These are phyloP conservation scores for Antheraea pernyi DNA, from an alignment of 1,140 invertebrate genomes.

Conservation along the genomic window DNA sequence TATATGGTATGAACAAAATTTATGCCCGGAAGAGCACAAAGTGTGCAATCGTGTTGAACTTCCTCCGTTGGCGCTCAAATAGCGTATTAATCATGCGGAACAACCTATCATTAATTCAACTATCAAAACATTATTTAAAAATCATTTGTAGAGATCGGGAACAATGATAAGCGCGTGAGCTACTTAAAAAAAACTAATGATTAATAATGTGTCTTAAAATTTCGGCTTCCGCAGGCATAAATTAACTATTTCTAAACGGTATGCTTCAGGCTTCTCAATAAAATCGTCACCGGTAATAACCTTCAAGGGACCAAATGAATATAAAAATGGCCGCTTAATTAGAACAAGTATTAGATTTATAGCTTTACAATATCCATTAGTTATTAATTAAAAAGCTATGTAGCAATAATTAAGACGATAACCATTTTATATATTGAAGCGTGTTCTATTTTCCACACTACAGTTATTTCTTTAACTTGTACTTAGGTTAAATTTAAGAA, in stretches of 20 bases:
- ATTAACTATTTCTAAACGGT: not conserved
- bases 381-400: too few relatives aligned
- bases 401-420: too few relatives aligned
- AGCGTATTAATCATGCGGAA: slow-evolving; percentile 32
- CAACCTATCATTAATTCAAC: slow-evolving; percentile 28
- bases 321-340: not conserved
- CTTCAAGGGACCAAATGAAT: not conserved
- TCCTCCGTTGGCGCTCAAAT: slow-evolving; percentile 2
- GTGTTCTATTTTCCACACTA: too few relatives aligned
- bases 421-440: too few relatives aligned
- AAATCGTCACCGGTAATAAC: not conserved
- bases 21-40: slow-evolving; percentile 8
- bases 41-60: slow-evolving; percentile 10
- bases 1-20: slow-evolving; percentile 1
- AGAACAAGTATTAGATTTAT: too few relatives aligned
- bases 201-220: not conserved
- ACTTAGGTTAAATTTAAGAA: too few relatives aligned
- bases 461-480: too few relatives aligned
- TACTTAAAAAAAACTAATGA: slow-evolving; percentile 34
- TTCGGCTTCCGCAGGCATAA: not conserved
- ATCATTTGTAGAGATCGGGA: slow-evolving; percentile 38
- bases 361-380: too few relatives aligned
- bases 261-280: not conserved
- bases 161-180: slow-evolving; percentile 25
- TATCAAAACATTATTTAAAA: slow-evolving; percentile 42